phyloP scores from a whole-genome alignment of 2,797 vertebrate species.

The Mormyrops boulengeri region DNA sequence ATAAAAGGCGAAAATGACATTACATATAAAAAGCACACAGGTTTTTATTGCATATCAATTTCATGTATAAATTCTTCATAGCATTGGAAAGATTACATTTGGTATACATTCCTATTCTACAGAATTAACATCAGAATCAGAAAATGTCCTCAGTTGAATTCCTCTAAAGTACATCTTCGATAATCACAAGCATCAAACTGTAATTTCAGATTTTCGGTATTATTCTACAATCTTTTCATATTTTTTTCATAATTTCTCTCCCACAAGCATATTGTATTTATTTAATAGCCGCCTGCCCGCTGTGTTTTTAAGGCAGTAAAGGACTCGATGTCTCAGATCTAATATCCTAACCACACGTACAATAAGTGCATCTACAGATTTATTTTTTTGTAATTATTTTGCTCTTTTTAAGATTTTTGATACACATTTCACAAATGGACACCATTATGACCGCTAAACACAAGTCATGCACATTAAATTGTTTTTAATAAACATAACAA shows the following conservation, averaged over 20 bases:
- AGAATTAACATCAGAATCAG: conserved; percentile 93
- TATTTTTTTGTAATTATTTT: conserved; percentile 62
- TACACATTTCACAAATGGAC: conserved; percentile 92
- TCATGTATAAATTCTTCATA: conserved; percentile 99
- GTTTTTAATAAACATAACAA: conserved; percentile 89
- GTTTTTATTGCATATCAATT: conserved; percentile 99
- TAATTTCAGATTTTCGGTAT: conserved; percentile 76
- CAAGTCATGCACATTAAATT: conserved; percentile 88
- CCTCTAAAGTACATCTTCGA: conserved; percentile 88
- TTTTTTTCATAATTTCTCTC: conserved; percentile 61
- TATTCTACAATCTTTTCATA: conserved; percentile 75
- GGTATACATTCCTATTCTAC: conserved; percentile 98
- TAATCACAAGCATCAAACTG: conserved; percentile 88
- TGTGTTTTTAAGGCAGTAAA: conserved; percentile 65
- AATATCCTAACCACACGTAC: conserved; percentile 83
- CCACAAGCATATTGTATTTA: conserved; percentile 64
- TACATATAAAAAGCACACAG: conserved; percentile 95
- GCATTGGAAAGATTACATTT: conserved; percentile 99
- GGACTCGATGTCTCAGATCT: conserved; percentile 74
- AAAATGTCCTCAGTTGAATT: conserved; percentile 74
- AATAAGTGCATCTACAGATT: conserved; percentile 93
- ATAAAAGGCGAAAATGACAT: conserved; percentile 24
- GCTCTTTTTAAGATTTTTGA: conserved; percentile 67
- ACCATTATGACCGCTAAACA: conserved; percentile 90
- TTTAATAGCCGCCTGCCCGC: conserved; percentile 64